Evolutionary conservation across 1,140 invertebrate species (phyloP).

Genomic region (Dolichoris vasculosae): DNA sequence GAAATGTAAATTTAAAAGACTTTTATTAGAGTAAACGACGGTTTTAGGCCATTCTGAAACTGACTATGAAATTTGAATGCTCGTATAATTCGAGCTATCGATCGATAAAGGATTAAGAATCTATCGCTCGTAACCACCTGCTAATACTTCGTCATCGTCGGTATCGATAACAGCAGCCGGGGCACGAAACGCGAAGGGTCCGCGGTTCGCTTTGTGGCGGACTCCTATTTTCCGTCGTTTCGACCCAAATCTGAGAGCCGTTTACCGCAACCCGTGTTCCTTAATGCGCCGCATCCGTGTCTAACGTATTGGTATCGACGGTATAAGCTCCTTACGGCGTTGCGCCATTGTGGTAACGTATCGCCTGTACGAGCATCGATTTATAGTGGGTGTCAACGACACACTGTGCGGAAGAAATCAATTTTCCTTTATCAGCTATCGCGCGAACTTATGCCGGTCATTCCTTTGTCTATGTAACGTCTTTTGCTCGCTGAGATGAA

Average conservation of each 20-base stretch:
- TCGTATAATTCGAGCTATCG: not conserved
- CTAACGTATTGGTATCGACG: conserved; percentile 34
- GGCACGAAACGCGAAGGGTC: not conserved
- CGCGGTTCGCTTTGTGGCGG: not conserved
- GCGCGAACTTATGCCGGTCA: not conserved
- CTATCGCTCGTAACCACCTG: not conserved
- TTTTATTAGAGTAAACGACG: too few relatives aligned
- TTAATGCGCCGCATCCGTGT: not conserved
- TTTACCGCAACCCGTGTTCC: not conserved
- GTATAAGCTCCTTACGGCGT: conserved; percentile 48
- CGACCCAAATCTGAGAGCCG: not conserved
- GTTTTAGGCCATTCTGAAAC: not conserved
- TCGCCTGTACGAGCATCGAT: conserved; percentile 15
- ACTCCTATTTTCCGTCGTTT: conserved; percentile 35
- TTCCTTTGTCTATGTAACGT: not conserved
- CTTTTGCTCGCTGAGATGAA: not conserved
- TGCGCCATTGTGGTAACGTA: conserved; percentile 25
- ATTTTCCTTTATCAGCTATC: conserved; percentile 25
- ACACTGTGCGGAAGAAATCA: conserved; percentile 12
- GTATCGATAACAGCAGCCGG: not conserved
- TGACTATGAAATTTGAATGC: not conserved
- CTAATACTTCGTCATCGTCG: not conserved
- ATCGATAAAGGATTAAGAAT: conserved; percentile 17
- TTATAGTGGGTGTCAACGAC: conserved; percentile 4
- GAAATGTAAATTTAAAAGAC: too few relatives aligned